phyloP scores from a whole-genome alignment of 1,140 invertebrate species.

The Berghia stephanieae region DNA sequence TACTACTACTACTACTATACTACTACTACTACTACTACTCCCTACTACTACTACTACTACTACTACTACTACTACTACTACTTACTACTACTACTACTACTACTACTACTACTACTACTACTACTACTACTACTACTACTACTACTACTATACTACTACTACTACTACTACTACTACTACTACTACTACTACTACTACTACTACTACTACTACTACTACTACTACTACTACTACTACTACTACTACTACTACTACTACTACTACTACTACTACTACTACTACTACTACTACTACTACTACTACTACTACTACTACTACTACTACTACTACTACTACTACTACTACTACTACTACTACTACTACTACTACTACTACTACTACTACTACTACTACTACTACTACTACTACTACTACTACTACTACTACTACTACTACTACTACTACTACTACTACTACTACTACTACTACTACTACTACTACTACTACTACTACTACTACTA shows the following conservation, averaged over 20 bases:
- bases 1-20: too few relatives aligned
- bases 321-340: constrained; percentile 7
- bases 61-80: constrained; percentile 7
- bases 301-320: constrained; percentile 8
- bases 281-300: constrained; percentile 7
- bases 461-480: constrained; percentile 7
- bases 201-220: constrained; percentile 7
- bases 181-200: constrained; percentile 8
- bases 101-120: constrained; percentile 8
- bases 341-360: constrained; percentile 7
- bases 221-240: constrained; percentile 7
- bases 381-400: constrained; percentile 7
- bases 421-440: constrained; percentile 8
- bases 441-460: constrained; percentile 7
- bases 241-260: constrained; percentile 8
- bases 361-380: constrained; percentile 8
- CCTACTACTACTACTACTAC: neutral
- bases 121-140: neutral
- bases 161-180: constrained; percentile 7
- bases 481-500: constrained; percentile 8
- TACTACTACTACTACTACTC: too few relatives aligned
- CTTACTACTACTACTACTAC: too few relatives aligned
- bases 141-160: too few relatives aligned
- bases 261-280: constrained; percentile 7
- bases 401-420: constrained; percentile 7